A percentile compares a stretch with the other conserved stretches of the same genome.
phyloP scores from a whole-genome alignment of 2,797 vertebrate genomes.

The Sebastes hubbsi region DNA sequence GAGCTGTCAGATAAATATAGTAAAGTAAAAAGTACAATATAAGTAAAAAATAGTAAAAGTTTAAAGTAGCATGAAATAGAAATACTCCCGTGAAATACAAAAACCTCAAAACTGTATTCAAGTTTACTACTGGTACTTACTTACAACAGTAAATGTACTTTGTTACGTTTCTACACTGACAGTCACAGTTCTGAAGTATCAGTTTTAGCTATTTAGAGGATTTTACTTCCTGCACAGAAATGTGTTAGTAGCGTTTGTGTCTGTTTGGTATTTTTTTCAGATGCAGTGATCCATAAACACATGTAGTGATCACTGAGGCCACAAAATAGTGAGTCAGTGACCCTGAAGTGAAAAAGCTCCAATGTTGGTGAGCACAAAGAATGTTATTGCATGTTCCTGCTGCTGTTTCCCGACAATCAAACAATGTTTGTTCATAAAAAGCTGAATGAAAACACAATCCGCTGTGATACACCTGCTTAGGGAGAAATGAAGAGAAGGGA shows the following conservation, averaged over 20 bases:
- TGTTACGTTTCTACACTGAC: background rate
- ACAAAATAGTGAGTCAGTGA: background rate
- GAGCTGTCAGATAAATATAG: background rate
- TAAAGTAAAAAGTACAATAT: background rate
- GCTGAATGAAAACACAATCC: background rate
- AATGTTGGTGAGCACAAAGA: background rate
- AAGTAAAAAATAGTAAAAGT: background rate
- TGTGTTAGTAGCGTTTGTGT: background rate
- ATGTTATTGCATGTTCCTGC: background rate
- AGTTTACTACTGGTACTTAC: background rate
- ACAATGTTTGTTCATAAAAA: constrained; percentile 1
- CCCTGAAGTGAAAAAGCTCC: background rate
- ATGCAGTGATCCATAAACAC: background rate
- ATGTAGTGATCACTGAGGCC: background rate
- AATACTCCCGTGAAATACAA: no score
- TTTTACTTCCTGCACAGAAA: background rate
- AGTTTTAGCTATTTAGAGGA: background rate
- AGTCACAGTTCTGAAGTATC: no score
- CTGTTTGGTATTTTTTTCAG: background rate
- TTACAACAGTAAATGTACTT: background rate
- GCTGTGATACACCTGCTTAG: background rate
- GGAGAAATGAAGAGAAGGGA: background rate
- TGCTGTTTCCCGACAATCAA: background rate
- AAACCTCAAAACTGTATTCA: no score
- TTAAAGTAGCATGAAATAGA: background rate